Evolutionary conservation across 2,888 invertebrate species (phyloP).

Genomic region (Drosophila acutilabella): DNA sequence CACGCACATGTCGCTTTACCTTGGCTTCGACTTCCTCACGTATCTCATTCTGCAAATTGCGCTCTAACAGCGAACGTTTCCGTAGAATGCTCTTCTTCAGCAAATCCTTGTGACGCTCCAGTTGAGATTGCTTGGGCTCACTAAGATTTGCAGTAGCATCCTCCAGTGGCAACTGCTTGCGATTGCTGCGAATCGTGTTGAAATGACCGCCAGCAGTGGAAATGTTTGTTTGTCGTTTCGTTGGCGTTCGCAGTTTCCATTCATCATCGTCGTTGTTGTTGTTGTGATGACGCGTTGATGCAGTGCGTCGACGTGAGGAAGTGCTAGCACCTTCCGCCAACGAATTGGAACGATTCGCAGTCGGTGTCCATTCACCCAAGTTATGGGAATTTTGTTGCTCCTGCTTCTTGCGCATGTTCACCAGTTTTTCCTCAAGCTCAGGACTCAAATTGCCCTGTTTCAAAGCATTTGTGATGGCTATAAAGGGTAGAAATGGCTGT

Average conservation of each 20-base stretch:
- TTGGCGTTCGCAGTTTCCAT: constrained; percentile 60
- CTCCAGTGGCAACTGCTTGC: constrained; percentile 34
- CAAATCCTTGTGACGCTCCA: constrained; percentile 93
- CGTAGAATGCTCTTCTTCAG: constrained; percentile 97
- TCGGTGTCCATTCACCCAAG: constrained; percentile 51
- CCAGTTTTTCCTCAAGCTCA: constrained; percentile 95
- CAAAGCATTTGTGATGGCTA: constrained; percentile 95
- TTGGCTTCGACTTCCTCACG: constrained; percentile 90
- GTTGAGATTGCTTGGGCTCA: constrained; percentile 87
- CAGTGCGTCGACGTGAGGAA: constrained; percentile 43
- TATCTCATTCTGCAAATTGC: constrained; percentile 95
- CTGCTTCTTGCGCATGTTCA: constrained; percentile 94
- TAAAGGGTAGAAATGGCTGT: not conserved
- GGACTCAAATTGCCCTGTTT: constrained; percentile 96
- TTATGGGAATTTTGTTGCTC: constrained; percentile 87
- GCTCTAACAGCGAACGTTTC: constrained; percentile 94
- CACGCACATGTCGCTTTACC: constrained; percentile 62
- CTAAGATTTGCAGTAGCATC: constrained; percentile 33
- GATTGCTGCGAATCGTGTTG: constrained; percentile 47
- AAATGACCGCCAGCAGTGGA: constrained; percentile 26
- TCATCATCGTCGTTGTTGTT: constrained; percentile 61
- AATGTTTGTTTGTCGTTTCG: constrained; percentile 44
- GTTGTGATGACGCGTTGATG: constrained; percentile 18
- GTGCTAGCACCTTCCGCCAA: constrained; percentile 37
- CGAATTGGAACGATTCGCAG: constrained; percentile 27